Percentiles rank a stretch among this genome's conserved stretches.
phyloP scores from a whole-genome alignment of 2,113 vertebrate species.

The Oreochromis niloticus region DNA sequence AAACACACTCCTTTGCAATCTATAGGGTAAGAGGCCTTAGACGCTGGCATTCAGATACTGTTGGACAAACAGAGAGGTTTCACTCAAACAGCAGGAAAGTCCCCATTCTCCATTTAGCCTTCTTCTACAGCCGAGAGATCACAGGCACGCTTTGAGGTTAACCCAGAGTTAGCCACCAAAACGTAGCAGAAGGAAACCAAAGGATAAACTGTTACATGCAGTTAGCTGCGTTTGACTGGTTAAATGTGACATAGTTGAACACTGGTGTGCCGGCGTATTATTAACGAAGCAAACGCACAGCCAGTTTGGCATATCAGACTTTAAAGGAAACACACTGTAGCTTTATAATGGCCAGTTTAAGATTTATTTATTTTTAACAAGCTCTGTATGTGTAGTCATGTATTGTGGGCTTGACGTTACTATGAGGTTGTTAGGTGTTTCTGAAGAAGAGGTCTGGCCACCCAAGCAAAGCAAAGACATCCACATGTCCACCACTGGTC shows the following conservation, averaged over 20 bases:
- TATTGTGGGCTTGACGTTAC: not conserved
- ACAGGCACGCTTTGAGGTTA: conserved; percentile 3
- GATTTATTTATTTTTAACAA: not conserved
- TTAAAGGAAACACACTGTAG: not conserved
- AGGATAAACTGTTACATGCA: conserved; percentile 20
- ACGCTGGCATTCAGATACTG: conserved; percentile 26
- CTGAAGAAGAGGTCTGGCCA: conserved; percentile 17
- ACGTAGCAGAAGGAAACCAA: conserved; percentile 18
- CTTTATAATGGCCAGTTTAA: not conserved
- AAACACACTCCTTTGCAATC: conserved; percentile 57
- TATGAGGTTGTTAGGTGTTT: not conserved
- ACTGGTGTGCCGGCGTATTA: not conserved
- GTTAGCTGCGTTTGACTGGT: conserved; percentile 4
- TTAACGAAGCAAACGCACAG: not conserved
- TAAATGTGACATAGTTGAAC: not conserved
- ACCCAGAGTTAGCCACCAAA: not conserved
- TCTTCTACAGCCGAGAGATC: not conserved
- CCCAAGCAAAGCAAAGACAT: conserved; percentile 39
- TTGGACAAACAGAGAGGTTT: conserved; percentile 44
- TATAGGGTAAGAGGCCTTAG: conserved; percentile 36
- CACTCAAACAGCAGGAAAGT: conserved; percentile 33
- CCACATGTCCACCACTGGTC: conserved; percentile 41
- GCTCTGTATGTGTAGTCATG: not conserved
- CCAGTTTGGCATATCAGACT: not conserved
- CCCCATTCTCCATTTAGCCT: not conserved